Percentiles rank a stretch among this genome's conserved stretches.
phyloP scores from a whole-genome alignment of 2,888 invertebrate genomes.

The Platycnemis pennipes region DNA sequence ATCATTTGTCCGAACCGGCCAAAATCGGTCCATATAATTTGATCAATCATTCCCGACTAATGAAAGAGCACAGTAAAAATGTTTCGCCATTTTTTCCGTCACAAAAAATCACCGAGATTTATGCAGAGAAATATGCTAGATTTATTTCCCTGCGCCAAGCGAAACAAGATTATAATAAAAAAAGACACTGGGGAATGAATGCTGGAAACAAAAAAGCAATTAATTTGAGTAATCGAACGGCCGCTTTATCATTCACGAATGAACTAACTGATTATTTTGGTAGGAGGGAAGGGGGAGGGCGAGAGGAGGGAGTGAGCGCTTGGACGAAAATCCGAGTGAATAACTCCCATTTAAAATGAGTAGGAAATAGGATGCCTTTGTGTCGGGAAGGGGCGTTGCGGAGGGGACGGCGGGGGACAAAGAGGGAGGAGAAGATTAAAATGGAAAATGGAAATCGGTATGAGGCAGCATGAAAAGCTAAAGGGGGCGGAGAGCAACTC shows the following conservation, averaged over 20 bases:
- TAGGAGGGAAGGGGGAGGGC: background rate
- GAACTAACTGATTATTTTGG: conserved; percentile 52
- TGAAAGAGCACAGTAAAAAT: background rate
- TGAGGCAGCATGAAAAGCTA: conserved; percentile 54
- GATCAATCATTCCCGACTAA: conserved; percentile 30
- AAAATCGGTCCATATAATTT: background rate
- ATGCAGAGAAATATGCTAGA: background rate
- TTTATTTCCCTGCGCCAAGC: background rate
- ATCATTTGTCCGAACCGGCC: background rate
- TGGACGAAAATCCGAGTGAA: conserved; percentile 50
- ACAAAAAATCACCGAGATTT: conserved; percentile 10
- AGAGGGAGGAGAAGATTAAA: conserved; percentile 50
- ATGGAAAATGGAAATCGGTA: conserved; percentile 67
- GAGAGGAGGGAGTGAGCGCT: background rate
- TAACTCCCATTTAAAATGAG: conserved; percentile 63
- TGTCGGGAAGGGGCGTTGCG: background rate
- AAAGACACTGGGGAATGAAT: conserved; percentile 38
- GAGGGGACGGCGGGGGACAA: background rate
- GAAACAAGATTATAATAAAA: conserved; percentile 29
- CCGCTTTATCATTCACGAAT: conserved; percentile 53
- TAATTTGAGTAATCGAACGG: conserved; percentile 54
- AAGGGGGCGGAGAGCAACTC: background rate
- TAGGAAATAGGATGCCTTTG: conserved; percentile 59
- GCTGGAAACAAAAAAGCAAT: conserved; percentile 55
- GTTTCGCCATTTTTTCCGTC: background rate